phyloP scores from a whole-genome alignment of 2,888 invertebrate species.

The Rhogogaster chlorosoma region DNA sequence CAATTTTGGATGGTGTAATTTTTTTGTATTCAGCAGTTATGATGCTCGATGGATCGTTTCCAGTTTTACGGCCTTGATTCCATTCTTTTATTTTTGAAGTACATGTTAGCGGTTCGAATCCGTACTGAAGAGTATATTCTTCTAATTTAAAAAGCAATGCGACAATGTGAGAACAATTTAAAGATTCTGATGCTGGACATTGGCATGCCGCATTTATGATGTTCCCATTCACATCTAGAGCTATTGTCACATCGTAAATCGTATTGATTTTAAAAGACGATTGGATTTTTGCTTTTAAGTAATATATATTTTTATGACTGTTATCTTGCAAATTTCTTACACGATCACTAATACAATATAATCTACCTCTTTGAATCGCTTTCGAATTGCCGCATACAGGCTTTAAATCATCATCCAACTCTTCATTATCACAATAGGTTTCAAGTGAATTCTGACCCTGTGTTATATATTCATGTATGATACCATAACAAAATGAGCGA shows the following conservation, averaged over 20 bases:
- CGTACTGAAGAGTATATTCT: conserved; percentile 50
- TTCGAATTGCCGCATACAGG: conserved; percentile 53
- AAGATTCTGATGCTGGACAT: conserved; percentile 51
- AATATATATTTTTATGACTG: conserved; percentile 4
- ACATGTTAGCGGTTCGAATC: conserved; percentile 46
- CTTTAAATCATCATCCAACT: conserved; percentile 33
- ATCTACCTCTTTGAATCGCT: conserved; percentile 47
- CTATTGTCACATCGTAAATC: conserved; percentile 27
- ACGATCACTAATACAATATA: conserved; percentile 43
- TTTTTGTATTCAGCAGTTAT: conserved; percentile 42
- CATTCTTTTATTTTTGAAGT: conserved; percentile 52
- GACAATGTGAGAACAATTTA: conserved; percentile 51
- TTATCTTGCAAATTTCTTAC: conserved; percentile 45
- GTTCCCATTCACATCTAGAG: conserved; percentile 36
- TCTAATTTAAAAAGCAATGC: conserved; percentile 51
- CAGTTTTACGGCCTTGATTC: conserved; percentile 52
- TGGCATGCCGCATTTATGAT: conserved; percentile 52
- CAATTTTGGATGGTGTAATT: background rate
- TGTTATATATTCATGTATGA: conserved; percentile 46
- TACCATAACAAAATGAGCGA: conserved; percentile 49
- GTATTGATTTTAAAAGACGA: conserved; percentile 35
- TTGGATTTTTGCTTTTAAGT: conserved; percentile 22
- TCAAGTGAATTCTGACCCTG: background rate
- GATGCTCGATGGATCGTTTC: conserved; percentile 50
- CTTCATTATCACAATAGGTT: background rate